Evolutionary conservation across 2,113 vertebrate genomes (phyloP).

Genomic region (Channa maculata): DNA sequence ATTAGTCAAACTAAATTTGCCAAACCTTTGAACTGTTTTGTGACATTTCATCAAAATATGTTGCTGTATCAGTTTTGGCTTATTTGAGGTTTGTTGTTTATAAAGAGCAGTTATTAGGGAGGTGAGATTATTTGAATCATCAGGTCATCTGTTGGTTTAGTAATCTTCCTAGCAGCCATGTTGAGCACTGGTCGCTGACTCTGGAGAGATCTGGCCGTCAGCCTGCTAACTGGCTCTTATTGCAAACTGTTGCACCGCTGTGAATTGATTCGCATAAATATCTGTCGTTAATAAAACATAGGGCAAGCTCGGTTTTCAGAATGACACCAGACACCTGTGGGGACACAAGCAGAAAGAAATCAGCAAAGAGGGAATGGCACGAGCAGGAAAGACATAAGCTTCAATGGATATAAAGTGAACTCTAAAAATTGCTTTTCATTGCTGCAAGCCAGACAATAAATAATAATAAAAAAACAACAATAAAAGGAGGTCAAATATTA

Average conservation of each 20-base stretch:
- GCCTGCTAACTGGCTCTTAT: slow-evolving; percentile 71
- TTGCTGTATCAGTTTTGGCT: background rate
- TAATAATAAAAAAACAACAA: background rate
- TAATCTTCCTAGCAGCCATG: slow-evolving; percentile 51
- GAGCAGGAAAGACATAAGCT: slow-evolving; percentile 32
- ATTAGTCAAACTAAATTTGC: background rate
- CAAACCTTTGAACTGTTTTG: background rate
- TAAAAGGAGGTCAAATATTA: slow-evolving; percentile 23
- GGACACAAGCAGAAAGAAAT: slow-evolving; percentile 62
- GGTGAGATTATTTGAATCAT: slow-evolving; percentile 18
- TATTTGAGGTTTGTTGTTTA: background rate
- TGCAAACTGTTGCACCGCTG: slow-evolving; percentile 60
- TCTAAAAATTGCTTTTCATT: slow-evolving; percentile 7
- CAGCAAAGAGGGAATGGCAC: slow-evolving; percentile 49
- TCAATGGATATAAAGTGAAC: background rate
- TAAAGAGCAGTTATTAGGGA: background rate
- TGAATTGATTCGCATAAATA: slow-evolving; percentile 78
- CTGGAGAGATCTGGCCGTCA: slow-evolving; percentile 61
- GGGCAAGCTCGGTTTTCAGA: slow-evolving; percentile 76
- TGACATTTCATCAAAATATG: background rate
- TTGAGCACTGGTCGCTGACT: slow-evolving; percentile 60
- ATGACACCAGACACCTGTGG: slow-evolving; percentile 63
- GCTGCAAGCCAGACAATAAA: background rate
- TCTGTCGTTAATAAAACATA: slow-evolving; percentile 82
- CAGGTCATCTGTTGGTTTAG: slow-evolving; percentile 40